Conservation (phyloP, 2,888 invertebrate species). For the Oligia strigilis region DNA sequence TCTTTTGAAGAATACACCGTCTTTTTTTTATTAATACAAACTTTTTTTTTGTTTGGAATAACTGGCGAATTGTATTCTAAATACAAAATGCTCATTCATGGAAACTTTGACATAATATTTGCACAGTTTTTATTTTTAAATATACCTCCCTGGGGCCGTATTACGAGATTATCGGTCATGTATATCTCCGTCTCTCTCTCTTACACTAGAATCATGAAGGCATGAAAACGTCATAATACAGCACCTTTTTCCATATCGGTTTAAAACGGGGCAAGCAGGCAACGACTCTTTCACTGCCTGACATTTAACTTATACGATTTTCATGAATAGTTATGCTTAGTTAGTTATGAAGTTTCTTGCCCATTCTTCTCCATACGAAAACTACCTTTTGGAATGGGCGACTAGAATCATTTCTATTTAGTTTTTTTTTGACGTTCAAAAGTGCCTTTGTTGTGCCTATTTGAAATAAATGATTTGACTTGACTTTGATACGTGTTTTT, state of each 20-base stretch:
- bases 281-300: background rate
- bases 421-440: too few relatives aligned
- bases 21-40: conserved; percentile 43
- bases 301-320: background rate
- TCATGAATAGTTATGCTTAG: background rate
- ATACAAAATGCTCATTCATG: conserved; percentile 21
- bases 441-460: too few relatives aligned
- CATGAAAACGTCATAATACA: background rate
- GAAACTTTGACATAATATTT: conserved; percentile 1
- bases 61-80: conserved; percentile 28
- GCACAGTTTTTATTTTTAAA: background rate
- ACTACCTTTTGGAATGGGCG: too few relatives aligned
- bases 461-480: too few relatives aligned
- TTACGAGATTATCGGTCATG: background rate
- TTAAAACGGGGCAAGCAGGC: too few relatives aligned
- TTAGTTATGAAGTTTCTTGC: too few relatives aligned
- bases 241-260: background rate
- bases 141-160: background rate
- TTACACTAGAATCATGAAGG: background rate
- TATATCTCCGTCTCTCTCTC: background rate
- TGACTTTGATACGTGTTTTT: too few relatives aligned
- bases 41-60: conserved; percentile 12
- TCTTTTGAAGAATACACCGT: conserved; percentile 54
- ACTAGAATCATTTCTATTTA: too few relatives aligned
- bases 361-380: too few relatives aligned